These are phyloP conservation scores for Caenorhabditis doughertyi DNA, from an alignment of 2,888 invertebrate genomes.

Conservation along the genomic window DNA sequence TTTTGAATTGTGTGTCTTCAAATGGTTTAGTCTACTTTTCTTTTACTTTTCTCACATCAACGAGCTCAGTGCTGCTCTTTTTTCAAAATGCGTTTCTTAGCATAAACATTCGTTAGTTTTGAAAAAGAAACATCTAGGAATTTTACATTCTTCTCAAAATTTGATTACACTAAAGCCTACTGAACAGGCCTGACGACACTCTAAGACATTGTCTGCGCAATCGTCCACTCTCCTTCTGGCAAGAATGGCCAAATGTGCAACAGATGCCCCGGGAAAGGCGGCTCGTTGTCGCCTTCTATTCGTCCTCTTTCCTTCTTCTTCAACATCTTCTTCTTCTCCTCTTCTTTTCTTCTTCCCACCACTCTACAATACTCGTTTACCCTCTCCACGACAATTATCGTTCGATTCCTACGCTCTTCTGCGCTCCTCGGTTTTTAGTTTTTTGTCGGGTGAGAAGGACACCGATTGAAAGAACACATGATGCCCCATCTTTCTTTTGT, in stretches of 20 bases:
- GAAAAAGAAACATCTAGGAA: neutral
- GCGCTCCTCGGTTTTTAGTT: conserved; percentile 28
- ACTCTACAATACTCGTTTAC: conserved; percentile 41
- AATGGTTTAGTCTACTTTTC: too few species aligned
- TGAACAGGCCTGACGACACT: neutral
- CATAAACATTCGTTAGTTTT: too few species aligned
- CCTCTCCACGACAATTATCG: conserved; percentile 44
- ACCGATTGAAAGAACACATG: conserved; percentile 49
- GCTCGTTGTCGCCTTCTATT: conserved; percentile 47
- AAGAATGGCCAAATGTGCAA: conserved; percentile 52
- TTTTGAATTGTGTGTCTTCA: too few species aligned
- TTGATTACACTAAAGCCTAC: conserved; percentile 40
- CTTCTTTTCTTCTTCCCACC: conserved; percentile 3
- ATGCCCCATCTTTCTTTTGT: conserved; percentile 11
- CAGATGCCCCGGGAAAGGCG: conserved; percentile 50
- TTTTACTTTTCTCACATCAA: too few species aligned
- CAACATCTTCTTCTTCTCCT: conserved; percentile 12
- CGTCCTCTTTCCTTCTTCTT: neutral
- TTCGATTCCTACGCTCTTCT: conserved; percentile 23
- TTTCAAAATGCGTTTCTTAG: too few species aligned
- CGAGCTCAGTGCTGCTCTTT: too few species aligned
- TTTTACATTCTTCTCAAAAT: conserved; percentile 13
- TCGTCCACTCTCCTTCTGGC: conserved; percentile 7
- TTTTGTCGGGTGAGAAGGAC: conserved; percentile 20
- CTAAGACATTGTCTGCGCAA: conserved; percentile 12